Evolutionary conservation across 2,797 vertebrate species (phyloP).

Genomic region (Onychomys arenicola): DNA sequence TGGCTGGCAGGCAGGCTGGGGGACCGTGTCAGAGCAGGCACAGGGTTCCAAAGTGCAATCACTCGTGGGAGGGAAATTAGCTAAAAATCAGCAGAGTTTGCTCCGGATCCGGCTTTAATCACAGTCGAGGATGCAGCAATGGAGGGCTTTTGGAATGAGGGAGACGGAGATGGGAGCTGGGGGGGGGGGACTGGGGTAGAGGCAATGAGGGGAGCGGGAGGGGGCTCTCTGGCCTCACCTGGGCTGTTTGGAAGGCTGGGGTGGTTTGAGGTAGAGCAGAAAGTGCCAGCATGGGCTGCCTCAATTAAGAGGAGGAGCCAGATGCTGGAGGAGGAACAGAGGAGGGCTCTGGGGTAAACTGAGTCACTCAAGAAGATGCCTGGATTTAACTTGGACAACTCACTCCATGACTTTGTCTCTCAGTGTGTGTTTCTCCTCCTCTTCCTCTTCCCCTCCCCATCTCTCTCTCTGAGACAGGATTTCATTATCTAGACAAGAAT

Average conservation of each 20-base stretch:
- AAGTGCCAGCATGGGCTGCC: neutral
- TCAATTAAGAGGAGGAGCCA: neutral
- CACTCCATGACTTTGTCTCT: neutral
- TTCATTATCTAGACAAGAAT: neutral
- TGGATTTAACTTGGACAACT: neutral
- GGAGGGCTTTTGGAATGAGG: accelerated
- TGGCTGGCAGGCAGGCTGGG: slow-evolving; percentile 28
- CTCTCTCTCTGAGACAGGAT: neutral
- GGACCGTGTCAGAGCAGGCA: neutral
- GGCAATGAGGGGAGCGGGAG: accelerated
- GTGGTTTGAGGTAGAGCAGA: neutral
- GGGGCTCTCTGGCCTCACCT: neutral
- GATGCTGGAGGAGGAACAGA: neutral
- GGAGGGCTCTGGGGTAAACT: neutral
- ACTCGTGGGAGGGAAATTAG: slow-evolving; percentile 64
- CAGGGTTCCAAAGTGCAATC: slow-evolving; percentile 64
- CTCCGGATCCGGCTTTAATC: slow-evolving; percentile 29
- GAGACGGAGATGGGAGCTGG: neutral
- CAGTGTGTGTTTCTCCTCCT: neutral
- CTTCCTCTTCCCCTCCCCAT: too few relatives aligned
- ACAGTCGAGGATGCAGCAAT: accelerated
- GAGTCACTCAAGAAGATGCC: neutral
- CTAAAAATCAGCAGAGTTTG: slow-evolving; percentile 49
- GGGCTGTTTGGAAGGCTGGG: neutral
- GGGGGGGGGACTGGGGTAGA: neutral